Percentiles rank a stretch among this genome's conserved stretches.
Evolutionary conservation across 2,888 invertebrate species (phyloP).

Genomic region (Eumacrocentrus americanus): DNA sequence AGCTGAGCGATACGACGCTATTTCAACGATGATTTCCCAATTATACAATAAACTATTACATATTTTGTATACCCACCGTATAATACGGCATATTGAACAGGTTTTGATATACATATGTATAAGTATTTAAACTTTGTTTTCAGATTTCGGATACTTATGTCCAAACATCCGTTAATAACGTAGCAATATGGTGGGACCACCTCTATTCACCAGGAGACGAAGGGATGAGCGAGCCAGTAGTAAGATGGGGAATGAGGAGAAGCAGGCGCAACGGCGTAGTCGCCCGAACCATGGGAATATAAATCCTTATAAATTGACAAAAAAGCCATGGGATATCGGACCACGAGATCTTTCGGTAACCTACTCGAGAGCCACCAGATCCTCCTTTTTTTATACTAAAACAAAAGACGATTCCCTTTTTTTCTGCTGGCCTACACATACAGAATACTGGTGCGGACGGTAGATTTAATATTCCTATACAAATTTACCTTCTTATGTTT

Average conservation of each 20-base stretch:
- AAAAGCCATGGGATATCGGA: slow-evolving; percentile 52
- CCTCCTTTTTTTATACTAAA: slow-evolving; percentile 39
- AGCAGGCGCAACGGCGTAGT: slow-evolving; percentile 30
- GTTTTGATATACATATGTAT: no score
- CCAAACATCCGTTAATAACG: slow-evolving; percentile 17
- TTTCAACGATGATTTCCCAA: no score
- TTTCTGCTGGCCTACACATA: background rate
- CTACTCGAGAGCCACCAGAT: slow-evolving; percentile 34
- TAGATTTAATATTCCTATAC: no score
- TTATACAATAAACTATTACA: no score
- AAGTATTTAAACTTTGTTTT: no score
- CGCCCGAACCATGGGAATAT: slow-evolving; percentile 46
- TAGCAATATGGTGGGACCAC: slow-evolving; percentile 5
- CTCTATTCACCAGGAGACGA: background rate
- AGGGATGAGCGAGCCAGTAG: slow-evolving; percentile 9
- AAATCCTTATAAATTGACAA: slow-evolving; percentile 61
- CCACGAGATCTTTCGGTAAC: slow-evolving; percentile 52
- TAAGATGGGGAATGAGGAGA: slow-evolving; percentile 4
- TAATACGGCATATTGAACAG: no score
- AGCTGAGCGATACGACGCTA: no score
- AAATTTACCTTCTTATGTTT: no score
- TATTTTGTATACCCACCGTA: slow-evolving; percentile 19
- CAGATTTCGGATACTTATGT: background rate
- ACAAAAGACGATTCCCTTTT: slow-evolving; percentile 43
- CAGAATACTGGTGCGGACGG: background rate